These are phyloP conservation scores for Leptobrachium ailaonicum DNA, from an alignment of 2,113 vertebrate species.

Conservation along the genomic window DNA sequence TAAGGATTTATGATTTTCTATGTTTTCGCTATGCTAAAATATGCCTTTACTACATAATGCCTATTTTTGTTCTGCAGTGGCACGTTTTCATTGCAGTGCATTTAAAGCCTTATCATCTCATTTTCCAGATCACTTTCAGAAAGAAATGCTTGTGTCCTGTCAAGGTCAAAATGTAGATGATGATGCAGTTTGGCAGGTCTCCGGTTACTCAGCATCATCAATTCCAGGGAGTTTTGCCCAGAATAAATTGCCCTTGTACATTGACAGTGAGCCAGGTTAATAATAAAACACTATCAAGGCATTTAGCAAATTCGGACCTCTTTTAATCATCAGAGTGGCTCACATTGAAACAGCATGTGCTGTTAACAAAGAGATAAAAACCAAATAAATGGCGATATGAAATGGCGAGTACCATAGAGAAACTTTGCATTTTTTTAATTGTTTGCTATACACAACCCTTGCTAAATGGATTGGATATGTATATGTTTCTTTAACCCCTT, in stretches of 20 bases:
- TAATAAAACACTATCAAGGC: neutral
- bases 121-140: conserved; percentile 31
- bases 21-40: too few relatives aligned
- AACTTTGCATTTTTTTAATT: too few relatives aligned
- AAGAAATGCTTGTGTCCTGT: conserved; percentile 37
- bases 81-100: conserved; percentile 38
- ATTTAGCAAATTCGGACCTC: neutral
- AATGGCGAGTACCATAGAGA: too few relatives aligned
- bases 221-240: neutral
- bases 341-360: too few relatives aligned
- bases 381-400: too few relatives aligned
- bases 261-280: conserved; percentile 13
- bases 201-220: conserved; percentile 27
- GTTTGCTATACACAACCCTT: too few relatives aligned
- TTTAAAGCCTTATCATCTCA: conserved; percentile 39
- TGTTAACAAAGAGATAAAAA: too few relatives aligned
- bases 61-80: conserved; percentile 11
- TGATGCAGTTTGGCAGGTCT: conserved; percentile 24
- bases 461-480: too few relatives aligned
- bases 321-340: neutral
- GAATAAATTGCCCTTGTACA: conserved; percentile 13
- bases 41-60: neutral
- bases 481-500: too few relatives aligned
- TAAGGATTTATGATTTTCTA: too few relatives aligned
- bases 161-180: conserved; percentile 38